A percentile compares a stretch with the other conserved stretches of the same genome.
Evolutionary conservation across 2,113 vertebrate species (phyloP).

Genomic region (Paradoxurus hermaphroditus): DNA sequence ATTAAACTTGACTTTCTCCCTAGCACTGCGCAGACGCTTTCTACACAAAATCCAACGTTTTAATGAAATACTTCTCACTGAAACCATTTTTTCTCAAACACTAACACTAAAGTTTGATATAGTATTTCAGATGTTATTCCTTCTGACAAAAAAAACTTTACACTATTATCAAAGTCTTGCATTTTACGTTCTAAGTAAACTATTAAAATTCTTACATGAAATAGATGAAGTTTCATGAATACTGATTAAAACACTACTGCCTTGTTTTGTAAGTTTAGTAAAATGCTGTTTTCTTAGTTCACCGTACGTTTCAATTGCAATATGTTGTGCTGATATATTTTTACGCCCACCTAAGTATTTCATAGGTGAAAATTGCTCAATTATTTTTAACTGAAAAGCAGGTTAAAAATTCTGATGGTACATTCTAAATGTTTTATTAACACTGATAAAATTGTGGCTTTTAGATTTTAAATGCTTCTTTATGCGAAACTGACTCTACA

Average conservation of each 20-base stretch:
- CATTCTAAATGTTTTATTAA: slow-evolving; percentile 29
- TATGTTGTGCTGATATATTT: background rate
- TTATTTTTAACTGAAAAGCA: slow-evolving; percentile 59
- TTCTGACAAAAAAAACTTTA: background rate
- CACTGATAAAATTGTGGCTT: slow-evolving; percentile 24
- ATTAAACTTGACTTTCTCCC: background rate
- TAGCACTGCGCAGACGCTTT: background rate
- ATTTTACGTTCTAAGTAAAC: slow-evolving; percentile 29
- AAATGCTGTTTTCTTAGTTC: slow-evolving; percentile 46
- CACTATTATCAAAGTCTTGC: background rate
- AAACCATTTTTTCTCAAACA: slow-evolving; percentile 23
- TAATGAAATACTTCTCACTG: slow-evolving; percentile 20
- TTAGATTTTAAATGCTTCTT: slow-evolving; percentile 48
- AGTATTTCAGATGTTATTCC: slow-evolving; percentile 6
- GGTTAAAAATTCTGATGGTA: slow-evolving; percentile 34
- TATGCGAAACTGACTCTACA: slow-evolving; percentile 3
- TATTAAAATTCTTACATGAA: slow-evolving; percentile 35
- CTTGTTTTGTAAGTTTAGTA: slow-evolving; percentile 7
- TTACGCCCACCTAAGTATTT: slow-evolving; percentile 1
- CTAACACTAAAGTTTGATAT: background rate
- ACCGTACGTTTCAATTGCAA: background rate
- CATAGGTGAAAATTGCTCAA: slow-evolving; percentile 4
- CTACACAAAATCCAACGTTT: slow-evolving; percentile 14
- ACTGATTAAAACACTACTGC: slow-evolving; percentile 28
- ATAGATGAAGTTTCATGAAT: background rate